phyloP scores from a whole-genome alignment of 2,113 vertebrate species.

The Gracilinanus agilis region DNA sequence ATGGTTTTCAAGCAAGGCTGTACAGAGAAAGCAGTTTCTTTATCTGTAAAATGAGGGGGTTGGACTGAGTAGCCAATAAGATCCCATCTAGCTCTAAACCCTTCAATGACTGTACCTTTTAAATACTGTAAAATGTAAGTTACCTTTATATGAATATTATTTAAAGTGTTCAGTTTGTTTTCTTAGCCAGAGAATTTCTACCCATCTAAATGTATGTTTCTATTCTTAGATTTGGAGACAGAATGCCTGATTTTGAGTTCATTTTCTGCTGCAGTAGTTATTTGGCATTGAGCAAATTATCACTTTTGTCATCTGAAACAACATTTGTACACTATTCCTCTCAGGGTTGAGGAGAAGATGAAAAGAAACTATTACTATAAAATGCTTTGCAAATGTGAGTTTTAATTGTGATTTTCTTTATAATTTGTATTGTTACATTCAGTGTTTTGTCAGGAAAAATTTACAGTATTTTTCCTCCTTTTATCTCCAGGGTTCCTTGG shows the following conservation, averaged over 20 bases:
- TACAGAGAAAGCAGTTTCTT: background rate
- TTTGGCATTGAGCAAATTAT: background rate
- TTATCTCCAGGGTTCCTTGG: conserved; percentile 75
- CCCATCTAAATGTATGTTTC: background rate
- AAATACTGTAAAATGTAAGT: background rate
- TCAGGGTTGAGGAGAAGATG: background rate
- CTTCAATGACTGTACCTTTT: background rate
- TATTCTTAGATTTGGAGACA: background rate
- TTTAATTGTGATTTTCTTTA: background rate
- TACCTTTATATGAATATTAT: background rate
- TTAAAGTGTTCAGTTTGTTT: background rate
- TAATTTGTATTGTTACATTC: background rate
- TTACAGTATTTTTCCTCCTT: background rate
- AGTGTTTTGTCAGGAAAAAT: background rate
- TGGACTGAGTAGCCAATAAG: background rate
- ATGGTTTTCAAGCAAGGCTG: too few species aligned
- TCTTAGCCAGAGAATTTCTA: background rate
- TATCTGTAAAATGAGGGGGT: background rate
- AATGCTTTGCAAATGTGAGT: background rate
- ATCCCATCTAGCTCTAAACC: background rate
- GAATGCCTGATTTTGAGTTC: background rate
- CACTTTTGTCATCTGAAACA: background rate
- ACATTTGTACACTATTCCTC: background rate
- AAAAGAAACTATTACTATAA: background rate
- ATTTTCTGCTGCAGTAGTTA: background rate